A percentile compares a stretch with the other conserved stretches of the same genome.
phyloP scores from a whole-genome alignment of 2,113 vertebrate species.

The Meriones unguiculatus region DNA sequence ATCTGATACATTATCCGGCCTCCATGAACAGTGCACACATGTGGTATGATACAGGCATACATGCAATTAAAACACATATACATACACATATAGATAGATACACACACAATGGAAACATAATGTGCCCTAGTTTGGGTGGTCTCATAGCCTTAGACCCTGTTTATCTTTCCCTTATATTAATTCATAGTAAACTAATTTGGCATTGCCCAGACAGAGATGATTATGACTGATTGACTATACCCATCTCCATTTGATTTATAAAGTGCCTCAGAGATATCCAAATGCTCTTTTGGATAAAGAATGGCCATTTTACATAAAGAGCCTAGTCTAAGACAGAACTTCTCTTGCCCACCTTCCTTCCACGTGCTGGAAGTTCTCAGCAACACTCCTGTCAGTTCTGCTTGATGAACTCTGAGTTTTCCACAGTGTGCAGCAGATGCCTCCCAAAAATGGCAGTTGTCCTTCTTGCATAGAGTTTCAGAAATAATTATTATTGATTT shows the following conservation, averaged over 20 bases:
- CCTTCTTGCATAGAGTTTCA: slow-evolving; percentile 40
- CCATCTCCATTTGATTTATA: slow-evolving; percentile 47
- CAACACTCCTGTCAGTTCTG: neutral
- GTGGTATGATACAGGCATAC: neutral
- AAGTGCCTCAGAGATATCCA: neutral
- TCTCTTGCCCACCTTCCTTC: slow-evolving; percentile 1
- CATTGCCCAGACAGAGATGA: neutral
- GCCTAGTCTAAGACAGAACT: neutral
- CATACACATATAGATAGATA: neutral
- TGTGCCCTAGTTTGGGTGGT: neutral
- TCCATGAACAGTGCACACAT: neutral
- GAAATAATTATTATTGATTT: slow-evolving; percentile 30
- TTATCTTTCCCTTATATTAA: neutral
- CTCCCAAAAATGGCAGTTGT: neutral
- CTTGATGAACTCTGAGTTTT: slow-evolving; percentile 5
- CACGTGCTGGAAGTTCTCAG: neutral
- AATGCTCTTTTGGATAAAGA: neutral
- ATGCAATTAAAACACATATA: neutral
- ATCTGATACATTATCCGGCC: neutral
- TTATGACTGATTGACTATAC: slow-evolving; percentile 5
- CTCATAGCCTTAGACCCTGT: neutral
- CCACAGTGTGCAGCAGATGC: neutral
- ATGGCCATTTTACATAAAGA: neutral
- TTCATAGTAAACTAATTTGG: slow-evolving; percentile 24
- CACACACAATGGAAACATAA: slow-evolving; percentile 70